Evolutionary conservation across 1,140 invertebrate genomes (phyloP).

Genomic region (Zaprionus gabonicus): DNA sequence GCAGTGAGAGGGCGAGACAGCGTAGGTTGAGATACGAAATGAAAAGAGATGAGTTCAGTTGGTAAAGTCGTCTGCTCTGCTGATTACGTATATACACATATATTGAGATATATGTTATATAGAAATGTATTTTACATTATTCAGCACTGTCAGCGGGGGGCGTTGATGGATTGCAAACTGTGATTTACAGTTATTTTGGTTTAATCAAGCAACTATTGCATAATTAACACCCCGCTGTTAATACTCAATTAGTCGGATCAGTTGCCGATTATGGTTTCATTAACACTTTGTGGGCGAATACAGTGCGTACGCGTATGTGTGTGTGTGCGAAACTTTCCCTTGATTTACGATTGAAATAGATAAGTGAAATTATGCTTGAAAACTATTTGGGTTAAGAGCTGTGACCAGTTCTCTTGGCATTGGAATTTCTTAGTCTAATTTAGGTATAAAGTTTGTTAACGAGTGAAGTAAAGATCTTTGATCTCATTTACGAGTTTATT

Average conservation of each 20-base stretch:
- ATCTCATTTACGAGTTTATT: too few relatives aligned
- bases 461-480: too few relatives aligned
- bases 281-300: constrained; percentile 19
- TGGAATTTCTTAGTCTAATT: too few relatives aligned
- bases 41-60: background rate
- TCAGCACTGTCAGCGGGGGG: constrained; percentile 1
- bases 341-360: background rate
- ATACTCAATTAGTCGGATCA: constrained; percentile 21
- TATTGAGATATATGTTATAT: background rate
- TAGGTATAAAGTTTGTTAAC: too few relatives aligned
- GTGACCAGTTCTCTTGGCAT: background rate
- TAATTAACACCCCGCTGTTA: constrained; percentile 43
- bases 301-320: too few relatives aligned
- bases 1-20: background rate
- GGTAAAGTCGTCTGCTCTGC: background rate
- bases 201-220: constrained; percentile 28
- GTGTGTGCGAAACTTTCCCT: constrained; percentile 22
- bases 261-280: constrained; percentile 20
- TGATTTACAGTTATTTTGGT: constrained; percentile 14
- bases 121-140: background rate
- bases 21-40: constrained; percentile 9
- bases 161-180: background rate
- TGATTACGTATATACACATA: background rate
- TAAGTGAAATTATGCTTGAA: constrained; percentile 6
- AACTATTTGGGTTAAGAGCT: background rate